phyloP scores from a whole-genome alignment of 1,140 invertebrate genomes.

The Cydia splendana region DNA sequence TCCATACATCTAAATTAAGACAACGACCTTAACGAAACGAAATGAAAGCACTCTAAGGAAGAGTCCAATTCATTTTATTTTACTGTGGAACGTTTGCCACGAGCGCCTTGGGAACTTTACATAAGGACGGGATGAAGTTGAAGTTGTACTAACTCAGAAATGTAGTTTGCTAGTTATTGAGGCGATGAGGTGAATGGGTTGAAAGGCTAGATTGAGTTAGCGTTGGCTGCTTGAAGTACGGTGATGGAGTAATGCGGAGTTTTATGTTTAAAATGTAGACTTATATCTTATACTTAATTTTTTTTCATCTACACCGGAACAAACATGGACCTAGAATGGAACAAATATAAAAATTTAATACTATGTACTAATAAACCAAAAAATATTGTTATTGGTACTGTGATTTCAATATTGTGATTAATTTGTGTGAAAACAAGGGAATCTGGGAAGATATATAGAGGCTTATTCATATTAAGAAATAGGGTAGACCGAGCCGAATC shows the following conservation, averaged over 20 bases:
- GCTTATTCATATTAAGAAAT: too few relatives aligned
- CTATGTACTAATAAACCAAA: too few relatives aligned
- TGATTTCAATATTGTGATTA: too few relatives aligned
- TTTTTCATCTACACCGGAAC: too few relatives aligned
- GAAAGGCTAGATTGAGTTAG: slow-evolving; percentile 14
- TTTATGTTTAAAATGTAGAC: not conserved
- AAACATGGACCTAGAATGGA: too few relatives aligned
- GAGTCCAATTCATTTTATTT: slow-evolving; percentile 19
- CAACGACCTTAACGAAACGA: slow-evolving; percentile 14
- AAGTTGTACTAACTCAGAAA: slow-evolving; percentile 14
- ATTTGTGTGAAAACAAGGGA: too few relatives aligned
- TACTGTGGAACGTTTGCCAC: slow-evolving; percentile 9
- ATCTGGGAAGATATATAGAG: too few relatives aligned
- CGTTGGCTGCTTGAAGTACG: not conserved
- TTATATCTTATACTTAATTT: too few relatives aligned
- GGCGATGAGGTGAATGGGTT: slow-evolving; percentile 15
- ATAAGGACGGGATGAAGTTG: not conserved
- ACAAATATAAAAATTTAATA: too few relatives aligned
- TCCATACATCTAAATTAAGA: slow-evolving; percentile 1
- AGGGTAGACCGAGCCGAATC: too few relatives aligned
- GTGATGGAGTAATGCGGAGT: not conserved
- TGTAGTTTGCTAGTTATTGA: slow-evolving; percentile 12
- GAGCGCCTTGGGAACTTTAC: slow-evolving; percentile 14
- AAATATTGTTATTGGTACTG: too few relatives aligned
- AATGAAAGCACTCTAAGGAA: slow-evolving; percentile 19